Evolutionary conservation across 1,140 invertebrate species (phyloP).

Genomic region (Venustaconcha ellipsiformis): DNA sequence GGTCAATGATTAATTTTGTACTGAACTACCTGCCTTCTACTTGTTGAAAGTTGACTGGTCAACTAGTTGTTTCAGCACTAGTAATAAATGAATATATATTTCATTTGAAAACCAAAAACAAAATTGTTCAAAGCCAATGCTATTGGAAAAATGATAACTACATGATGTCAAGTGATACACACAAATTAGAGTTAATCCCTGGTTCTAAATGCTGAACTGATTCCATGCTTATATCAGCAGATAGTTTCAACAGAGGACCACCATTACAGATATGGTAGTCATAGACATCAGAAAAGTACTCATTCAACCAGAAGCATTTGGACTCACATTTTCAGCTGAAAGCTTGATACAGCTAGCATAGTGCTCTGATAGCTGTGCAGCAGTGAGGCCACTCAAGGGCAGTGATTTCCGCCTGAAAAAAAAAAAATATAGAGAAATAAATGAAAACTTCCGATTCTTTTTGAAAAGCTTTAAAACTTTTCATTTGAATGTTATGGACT

Average conservation of each 20-base stretch:
- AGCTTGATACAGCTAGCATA: conserved; percentile 78
- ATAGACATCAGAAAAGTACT: background rate
- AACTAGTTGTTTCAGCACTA: no score
- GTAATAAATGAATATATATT: no score
- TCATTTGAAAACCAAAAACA: no score
- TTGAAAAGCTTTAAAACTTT: background rate
- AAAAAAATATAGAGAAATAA: conserved; percentile 15
- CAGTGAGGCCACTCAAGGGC: conserved; percentile 60
- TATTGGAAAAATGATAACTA: background rate
- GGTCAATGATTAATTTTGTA: no score
- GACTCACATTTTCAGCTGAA: conserved; percentile 76
- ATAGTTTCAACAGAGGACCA: background rate
- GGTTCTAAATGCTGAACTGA: no score
- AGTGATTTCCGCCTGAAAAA: conserved; percentile 35
- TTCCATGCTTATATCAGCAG: conserved; percentile 9
- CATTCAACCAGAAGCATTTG: background rate
- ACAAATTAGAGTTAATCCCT: background rate
- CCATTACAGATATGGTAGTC: background rate
- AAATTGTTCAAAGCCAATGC: no score
- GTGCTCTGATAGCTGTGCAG: conserved; percentile 74
- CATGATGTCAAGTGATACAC: background rate
- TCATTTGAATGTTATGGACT: no score
- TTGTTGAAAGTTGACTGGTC: no score
- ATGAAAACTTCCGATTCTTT: background rate
- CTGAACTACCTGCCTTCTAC: no score